Conservation (phyloP, 2,888 invertebrate species). For the Leucophenga maculata region DNA sequence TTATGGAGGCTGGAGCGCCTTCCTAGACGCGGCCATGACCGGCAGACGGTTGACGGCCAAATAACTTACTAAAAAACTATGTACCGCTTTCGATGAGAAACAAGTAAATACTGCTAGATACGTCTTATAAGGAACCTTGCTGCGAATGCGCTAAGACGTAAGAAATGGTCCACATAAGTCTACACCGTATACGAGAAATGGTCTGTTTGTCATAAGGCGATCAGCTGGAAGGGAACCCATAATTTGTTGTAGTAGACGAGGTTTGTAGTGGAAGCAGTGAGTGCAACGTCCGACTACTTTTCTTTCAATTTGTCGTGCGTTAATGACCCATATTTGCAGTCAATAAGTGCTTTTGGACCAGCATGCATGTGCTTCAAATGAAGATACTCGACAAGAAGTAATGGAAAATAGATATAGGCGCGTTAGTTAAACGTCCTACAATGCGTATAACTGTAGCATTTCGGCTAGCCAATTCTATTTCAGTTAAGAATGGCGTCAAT, state of each 20-base stretch:
- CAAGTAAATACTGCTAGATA: slow-evolving; percentile 4
- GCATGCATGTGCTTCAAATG: not conserved
- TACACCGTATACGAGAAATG: not conserved
- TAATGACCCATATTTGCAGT: not conserved
- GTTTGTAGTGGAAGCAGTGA: not conserved
- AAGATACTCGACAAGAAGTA: too few relatives aligned
- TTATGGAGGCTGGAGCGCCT: too few relatives aligned
- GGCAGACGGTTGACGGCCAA: too few relatives aligned
- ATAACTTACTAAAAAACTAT: too few relatives aligned
- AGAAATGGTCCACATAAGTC: slow-evolving; percentile 5
- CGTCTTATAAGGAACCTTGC: slow-evolving; percentile 1
- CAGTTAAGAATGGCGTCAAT: not conserved
- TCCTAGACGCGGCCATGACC: too few relatives aligned
- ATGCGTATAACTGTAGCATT: too few relatives aligned
- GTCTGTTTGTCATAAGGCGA: not conserved
- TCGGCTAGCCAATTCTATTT: not conserved
- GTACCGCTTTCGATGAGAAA: not conserved
- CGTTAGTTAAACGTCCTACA: too few relatives aligned
- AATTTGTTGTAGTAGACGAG: not conserved
- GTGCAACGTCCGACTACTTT: not conserved
- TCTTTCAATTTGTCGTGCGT: not conserved
- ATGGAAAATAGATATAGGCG: too few relatives aligned
- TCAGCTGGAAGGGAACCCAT: not conserved
- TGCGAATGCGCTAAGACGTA: not conserved
- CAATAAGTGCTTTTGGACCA: not conserved